These are phyloP conservation scores for Metallyticus violacea DNA, from an alignment of 2,888 invertebrate species.

Conservation along the genomic window DNA sequence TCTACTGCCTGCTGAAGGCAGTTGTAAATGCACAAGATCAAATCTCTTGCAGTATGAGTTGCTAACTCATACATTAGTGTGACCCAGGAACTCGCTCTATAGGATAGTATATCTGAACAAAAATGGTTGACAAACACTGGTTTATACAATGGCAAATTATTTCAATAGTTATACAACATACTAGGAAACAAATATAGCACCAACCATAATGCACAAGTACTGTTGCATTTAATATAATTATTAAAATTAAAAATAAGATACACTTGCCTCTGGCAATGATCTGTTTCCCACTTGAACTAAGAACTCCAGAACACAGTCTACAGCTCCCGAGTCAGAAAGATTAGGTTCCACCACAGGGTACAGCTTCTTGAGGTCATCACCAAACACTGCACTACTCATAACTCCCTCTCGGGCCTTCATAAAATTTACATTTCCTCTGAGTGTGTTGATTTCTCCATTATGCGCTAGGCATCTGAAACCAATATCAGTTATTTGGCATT, in stretches of 20 bases:
- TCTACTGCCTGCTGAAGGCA: no score
- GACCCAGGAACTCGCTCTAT: no score
- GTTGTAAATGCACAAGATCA: no score
- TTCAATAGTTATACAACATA: neutral
- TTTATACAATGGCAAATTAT: neutral
- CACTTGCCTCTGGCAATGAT: slow-evolving; percentile 75
- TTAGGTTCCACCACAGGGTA: slow-evolving; percentile 98
- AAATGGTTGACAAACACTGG: no score
- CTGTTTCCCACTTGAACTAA: slow-evolving; percentile 89
- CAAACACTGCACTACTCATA: slow-evolving; percentile 84
- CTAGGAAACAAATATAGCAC: neutral
- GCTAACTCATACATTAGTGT: no score
- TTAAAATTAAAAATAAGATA: neutral
- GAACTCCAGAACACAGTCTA: slow-evolving; percentile 98
- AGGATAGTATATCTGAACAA: no score
- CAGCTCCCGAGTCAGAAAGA: slow-evolving; percentile 95
- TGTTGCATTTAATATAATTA: neutral
- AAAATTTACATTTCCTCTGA: slow-evolving; percentile 95
- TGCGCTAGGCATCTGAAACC: slow-evolving; percentile 82
- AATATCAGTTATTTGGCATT: neutral
- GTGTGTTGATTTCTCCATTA: slow-evolving; percentile 99
- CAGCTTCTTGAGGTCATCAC: slow-evolving; percentile 78
- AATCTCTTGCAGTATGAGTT: no score
- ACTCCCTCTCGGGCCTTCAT: slow-evolving; percentile 99
- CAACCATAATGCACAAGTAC: no score